Conservation (phyloP, 1,140 invertebrate genomes). For the Lucilia cuprina region DNA sequence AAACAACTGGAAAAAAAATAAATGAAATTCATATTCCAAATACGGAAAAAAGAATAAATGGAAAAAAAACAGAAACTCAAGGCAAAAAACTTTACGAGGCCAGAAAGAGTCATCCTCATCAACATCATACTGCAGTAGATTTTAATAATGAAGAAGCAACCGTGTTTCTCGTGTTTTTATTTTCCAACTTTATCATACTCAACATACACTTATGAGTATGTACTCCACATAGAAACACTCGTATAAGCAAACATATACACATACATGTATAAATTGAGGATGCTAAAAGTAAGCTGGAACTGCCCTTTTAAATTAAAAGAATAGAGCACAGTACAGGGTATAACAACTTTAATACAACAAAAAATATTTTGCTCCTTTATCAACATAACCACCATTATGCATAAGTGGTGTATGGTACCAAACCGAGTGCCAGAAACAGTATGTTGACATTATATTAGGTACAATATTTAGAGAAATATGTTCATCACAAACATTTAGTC, state of each 20-base stretch:
- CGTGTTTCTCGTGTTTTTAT: background rate
- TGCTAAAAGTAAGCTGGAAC: too few relatives aligned
- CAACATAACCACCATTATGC: too few relatives aligned
- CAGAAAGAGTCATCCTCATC: background rate
- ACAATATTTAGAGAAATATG: too few relatives aligned
- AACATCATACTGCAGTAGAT: slow-evolving; percentile 4
- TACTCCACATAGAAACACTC: background rate
- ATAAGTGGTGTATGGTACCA: too few relatives aligned
- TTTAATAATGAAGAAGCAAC: slow-evolving; percentile 10
- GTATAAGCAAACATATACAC: background rate
- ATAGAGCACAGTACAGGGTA: too few relatives aligned
- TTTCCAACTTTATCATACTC: background rate
- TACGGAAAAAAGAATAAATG: background rate
- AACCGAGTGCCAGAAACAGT: too few relatives aligned
- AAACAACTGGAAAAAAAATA: background rate
- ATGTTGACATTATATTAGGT: too few relatives aligned
- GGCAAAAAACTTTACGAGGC: background rate
- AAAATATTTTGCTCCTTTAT: too few relatives aligned
- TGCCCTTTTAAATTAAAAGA: too few relatives aligned
- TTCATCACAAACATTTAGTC: too few relatives aligned
- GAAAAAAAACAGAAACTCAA: background rate
- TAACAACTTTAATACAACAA: too few relatives aligned
- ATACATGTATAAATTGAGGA: background rate
- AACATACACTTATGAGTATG: background rate
- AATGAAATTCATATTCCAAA: background rate